phyloP scores from a whole-genome alignment of 2,113 vertebrate genomes.

The Pipa parva region DNA sequence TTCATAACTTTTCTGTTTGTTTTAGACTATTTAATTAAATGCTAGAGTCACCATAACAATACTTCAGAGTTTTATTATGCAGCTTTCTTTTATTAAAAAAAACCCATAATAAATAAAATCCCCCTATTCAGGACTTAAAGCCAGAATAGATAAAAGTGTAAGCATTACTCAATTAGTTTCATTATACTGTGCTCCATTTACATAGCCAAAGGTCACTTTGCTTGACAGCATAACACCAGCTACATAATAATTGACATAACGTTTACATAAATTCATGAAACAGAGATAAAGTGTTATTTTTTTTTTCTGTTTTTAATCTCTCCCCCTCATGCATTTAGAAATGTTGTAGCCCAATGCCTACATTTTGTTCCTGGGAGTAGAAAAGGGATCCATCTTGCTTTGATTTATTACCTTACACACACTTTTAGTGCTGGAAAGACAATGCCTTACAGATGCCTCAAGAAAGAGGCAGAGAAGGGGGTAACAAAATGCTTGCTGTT shows the following conservation, averaged over 20 bases:
- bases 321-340: no score
- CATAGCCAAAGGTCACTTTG: background rate
- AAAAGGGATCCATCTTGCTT: background rate
- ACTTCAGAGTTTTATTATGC: no score
- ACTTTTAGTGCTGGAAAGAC: background rate
- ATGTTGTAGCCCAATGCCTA: no score
- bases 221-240: background rate
- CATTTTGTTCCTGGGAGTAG: no score
- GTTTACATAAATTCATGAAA: background rate
- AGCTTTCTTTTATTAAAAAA: no score
- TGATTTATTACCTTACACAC: background rate
- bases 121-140: no score
- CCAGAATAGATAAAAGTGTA: background rate
- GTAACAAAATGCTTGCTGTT: slow-evolving; percentile 23
- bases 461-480: slow-evolving; percentile 3
- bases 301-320: no score
- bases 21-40: background rate
- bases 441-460: slow-evolving; percentile 12
- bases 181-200: background rate
- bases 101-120: no score
- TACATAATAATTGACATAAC: background rate
- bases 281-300: background rate
- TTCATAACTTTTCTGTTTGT: background rate
- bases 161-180: slow-evolving; percentile 1
- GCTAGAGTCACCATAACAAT: background rate